phyloP scores from a whole-genome alignment of 2,113 vertebrate genomes.

The Nipponia nippon region DNA sequence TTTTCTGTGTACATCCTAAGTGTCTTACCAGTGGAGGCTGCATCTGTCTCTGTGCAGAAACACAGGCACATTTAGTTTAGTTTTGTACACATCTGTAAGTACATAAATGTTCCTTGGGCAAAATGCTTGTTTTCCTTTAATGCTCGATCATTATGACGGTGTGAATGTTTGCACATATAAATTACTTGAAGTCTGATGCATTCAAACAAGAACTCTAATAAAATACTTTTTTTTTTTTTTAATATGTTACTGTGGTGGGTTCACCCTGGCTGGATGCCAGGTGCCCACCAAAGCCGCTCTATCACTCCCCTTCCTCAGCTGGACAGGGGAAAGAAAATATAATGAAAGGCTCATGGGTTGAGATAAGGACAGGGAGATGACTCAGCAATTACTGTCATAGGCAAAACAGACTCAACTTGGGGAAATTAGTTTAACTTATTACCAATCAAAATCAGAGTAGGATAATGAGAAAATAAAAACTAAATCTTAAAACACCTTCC shows the following conservation, averaged over 20 bases:
- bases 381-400: too few species aligned
- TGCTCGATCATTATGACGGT: not conserved
- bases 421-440: too few species aligned
- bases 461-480: too few species aligned
- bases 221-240: not conserved
- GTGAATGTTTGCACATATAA: not conserved
- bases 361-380: too few species aligned
- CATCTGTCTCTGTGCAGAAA: not conserved
- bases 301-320: too few species aligned
- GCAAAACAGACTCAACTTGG: too few species aligned
- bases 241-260: not conserved
- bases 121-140: not conserved
- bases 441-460: too few species aligned
- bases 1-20: not conserved
- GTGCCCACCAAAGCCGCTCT: too few species aligned
- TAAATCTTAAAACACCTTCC: too few species aligned
- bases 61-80: not conserved
- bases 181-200: not conserved
- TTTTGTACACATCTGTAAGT: not conserved
- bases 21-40: not conserved
- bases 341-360: too few species aligned
- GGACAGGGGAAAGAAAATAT: too few species aligned
- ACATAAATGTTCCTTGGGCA: constrained; percentile 18
- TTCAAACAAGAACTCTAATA: not conserved
- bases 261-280: too few species aligned